Evolutionary conservation across 2,888 invertebrate species (phyloP), one percentile per base, ranked within the genome.

Genomic region (Phortica okadai): DNA sequence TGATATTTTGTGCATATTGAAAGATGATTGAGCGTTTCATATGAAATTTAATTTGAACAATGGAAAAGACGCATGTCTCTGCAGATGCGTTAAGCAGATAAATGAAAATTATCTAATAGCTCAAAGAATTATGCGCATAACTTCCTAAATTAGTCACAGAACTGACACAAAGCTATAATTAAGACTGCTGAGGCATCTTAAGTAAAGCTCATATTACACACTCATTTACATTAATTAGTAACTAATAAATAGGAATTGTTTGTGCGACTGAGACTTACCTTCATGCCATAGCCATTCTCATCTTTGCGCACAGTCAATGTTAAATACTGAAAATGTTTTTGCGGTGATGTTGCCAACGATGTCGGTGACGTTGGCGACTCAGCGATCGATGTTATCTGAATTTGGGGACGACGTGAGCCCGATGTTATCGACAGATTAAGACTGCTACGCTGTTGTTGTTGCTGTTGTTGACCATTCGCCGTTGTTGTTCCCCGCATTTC

Each of bases 251-350:
- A 6, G 14, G 16, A 16, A 5, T n/a, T 44, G n/a, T 42, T 16
- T 67, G 21, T 67, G 11, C 11, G 21, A 21, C 21, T 54, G 54
- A 6, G 11, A 82, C 88, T 81, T 74, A 92, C 92, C 91, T 92
- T 92, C 92, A 92, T 92, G 67, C 92, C 92, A 80, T 92, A 92
- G 78, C 92, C 92, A 81, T 90, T 90, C 44, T 90, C 89, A 83
- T 92, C 92, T 84, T 92, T 92, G 54, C 91, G 89, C 78, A 92
- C 91, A 70, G 91, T 91, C 76, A 92, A 84, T 72, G 90, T 90
- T 82, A 92, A 87, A 83, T 89, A 89, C 83, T 91, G 90, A 80
- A 91, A 91, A 77, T 89, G 85, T 86, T 90, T 90, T 80, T 72
- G 70, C 41, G 90, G 86, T 77, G 89, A 84, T 81, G 87, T 87